phyloP scores from a whole-genome alignment of 2,797 vertebrate species.

The Taeniopygia guttata region DNA sequence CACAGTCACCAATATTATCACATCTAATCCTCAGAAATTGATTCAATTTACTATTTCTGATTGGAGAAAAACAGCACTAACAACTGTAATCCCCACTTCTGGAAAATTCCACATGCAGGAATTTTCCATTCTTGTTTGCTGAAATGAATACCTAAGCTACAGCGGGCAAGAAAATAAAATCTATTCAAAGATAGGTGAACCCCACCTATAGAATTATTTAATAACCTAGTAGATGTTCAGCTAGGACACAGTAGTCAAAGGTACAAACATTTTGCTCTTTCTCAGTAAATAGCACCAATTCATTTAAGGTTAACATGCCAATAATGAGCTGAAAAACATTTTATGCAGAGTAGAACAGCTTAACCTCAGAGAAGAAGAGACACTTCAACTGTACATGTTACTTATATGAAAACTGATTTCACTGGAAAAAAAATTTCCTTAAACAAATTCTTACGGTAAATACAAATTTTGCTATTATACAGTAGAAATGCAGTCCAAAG shows the following conservation, averaged over 20 bases:
- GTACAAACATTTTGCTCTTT: background rate
- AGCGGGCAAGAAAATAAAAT: background rate
- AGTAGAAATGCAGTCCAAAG: background rate
- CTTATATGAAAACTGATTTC: background rate
- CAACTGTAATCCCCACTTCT: background rate
- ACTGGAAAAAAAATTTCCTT: background rate
- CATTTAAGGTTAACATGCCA: background rate
- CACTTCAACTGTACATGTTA: background rate
- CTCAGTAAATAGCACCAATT: background rate
- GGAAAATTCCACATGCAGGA: constrained; percentile 38
- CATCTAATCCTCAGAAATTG: background rate
- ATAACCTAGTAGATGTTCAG: background rate
- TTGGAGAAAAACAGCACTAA: background rate
- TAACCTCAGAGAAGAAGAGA: background rate
- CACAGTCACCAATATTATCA: background rate
- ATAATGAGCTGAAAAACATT: background rate
- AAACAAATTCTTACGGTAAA: background rate
- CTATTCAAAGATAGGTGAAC: background rate
- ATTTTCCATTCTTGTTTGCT: constrained; percentile 3
- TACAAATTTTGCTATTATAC: background rate
- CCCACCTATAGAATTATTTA: background rate
- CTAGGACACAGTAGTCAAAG: background rate
- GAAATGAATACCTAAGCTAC: background rate
- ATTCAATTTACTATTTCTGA: constrained; percentile 6
- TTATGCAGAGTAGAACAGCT: background rate